phyloP scores from a whole-genome alignment of 30 jellyfish, hydroid and myxozoan species.

The Catostylus mosaicus region DNA sequence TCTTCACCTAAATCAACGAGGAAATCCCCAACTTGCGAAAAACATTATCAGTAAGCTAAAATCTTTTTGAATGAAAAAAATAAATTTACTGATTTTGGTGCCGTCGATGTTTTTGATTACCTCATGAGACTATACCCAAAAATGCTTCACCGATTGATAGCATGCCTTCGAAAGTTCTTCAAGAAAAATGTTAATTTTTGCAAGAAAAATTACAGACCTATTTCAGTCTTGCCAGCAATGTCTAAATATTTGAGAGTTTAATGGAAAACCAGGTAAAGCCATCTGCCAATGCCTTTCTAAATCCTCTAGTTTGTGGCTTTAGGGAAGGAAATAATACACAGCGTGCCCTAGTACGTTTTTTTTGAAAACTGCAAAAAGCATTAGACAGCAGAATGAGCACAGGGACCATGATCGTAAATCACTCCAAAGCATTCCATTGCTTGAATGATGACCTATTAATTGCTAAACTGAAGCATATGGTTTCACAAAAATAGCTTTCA shows the following conservation, averaged over 20 bases:
- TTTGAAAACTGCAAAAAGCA: background rate
- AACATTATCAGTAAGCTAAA: constrained; percentile 13
- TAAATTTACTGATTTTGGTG: too few relatives aligned
- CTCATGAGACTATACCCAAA: too few relatives aligned
- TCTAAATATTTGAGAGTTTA: background rate
- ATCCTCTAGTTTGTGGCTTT: background rate
- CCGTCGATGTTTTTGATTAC: too few relatives aligned
- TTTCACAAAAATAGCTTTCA: background rate
- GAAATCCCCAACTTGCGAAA: constrained; percentile 14
- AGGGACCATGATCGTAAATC: background rate
- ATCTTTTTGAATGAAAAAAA: constrained; percentile 4
- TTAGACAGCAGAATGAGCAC: background rate
- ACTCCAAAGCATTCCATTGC: background rate
- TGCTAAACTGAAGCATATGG: background rate
- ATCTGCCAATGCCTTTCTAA: background rate
- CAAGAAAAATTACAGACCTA: background rate
- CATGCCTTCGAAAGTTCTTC: background rate
- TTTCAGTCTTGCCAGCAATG: background rate
- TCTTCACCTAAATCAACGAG: constrained; percentile 11
- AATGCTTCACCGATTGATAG: too few relatives aligned
- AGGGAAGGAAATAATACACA: background rate
- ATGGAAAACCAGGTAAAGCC: background rate
- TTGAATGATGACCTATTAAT: background rate
- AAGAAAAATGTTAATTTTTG: background rate
- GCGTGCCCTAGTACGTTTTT: background rate